Percentiles rank a stretch among this genome's conserved stretches.
phyloP scores from a whole-genome alignment of 2,888 invertebrate species.

The Noctua fimbriata region DNA sequence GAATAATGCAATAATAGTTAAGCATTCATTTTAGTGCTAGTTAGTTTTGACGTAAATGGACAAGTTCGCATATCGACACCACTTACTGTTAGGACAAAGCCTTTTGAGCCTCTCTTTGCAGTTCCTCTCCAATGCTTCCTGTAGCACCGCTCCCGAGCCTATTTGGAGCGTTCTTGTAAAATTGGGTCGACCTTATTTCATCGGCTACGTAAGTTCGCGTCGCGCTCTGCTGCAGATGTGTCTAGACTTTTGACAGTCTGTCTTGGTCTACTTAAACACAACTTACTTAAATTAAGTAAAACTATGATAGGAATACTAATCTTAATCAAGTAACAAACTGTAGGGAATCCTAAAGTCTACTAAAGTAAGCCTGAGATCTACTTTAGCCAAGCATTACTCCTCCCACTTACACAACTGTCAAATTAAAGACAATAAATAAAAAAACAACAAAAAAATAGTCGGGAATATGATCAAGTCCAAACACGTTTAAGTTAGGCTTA shows the following conservation, averaged over 20 bases:
- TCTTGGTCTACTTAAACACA: neutral
- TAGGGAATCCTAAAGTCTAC: neutral
- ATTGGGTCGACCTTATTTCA: constrained; percentile 45
- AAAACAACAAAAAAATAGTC: neutral
- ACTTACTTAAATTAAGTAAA: neutral
- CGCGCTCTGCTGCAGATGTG: constrained; percentile 14
- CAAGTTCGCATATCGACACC: neutral
- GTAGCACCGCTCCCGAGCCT: constrained; percentile 20
- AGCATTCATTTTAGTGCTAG: neutral
- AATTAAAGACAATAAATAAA: neutral
- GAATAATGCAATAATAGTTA: too few relatives aligned
- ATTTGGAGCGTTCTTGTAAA: constrained; percentile 47
- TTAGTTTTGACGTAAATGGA: neutral
- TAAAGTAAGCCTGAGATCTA: neutral
- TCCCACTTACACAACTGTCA: neutral
- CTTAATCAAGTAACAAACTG: neutral
- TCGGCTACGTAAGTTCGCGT: constrained; percentile 10
- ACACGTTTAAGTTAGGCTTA: neutral
- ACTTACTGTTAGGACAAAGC: constrained; percentile 34
- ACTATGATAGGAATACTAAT: constrained; percentile 4
- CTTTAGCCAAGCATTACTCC: neutral
- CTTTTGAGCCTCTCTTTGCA: constrained; percentile 20
- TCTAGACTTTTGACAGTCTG: constrained; percentile 33
- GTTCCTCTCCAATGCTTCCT: constrained; percentile 16
- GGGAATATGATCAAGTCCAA: neutral